Percentiles rank a stretch among this genome's conserved stretches.
phyloP scores from a whole-genome alignment of 2,113 vertebrate species.

The Acrocephalus kingi region DNA sequence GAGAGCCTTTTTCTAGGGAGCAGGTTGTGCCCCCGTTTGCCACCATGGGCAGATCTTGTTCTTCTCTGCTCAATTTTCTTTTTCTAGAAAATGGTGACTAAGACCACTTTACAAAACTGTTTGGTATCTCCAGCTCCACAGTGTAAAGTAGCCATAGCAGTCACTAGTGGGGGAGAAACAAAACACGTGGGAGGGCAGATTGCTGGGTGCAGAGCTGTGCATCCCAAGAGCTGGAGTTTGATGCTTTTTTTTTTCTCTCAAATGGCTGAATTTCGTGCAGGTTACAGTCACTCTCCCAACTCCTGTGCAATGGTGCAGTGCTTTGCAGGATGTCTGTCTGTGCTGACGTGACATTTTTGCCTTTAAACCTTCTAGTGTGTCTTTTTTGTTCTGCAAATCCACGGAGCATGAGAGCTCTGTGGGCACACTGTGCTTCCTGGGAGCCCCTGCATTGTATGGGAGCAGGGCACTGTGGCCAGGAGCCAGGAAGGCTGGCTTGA shows the following conservation, averaged over 20 bases:
- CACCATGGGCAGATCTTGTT: background rate
- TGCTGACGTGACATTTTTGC: background rate
- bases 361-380: background rate
- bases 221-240: background rate
- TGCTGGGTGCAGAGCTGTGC: background rate
- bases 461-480: background rate
- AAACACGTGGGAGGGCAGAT: background rate
- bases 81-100: background rate
- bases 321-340: background rate
- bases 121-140: background rate
- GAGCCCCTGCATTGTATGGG: background rate
- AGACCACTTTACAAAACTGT: background rate
- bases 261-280: background rate
- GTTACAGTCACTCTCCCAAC: background rate
- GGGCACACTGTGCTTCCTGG: background rate
- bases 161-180: background rate
- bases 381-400: background rate
- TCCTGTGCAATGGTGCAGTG: background rate
- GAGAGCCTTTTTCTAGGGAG: background rate
- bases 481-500: conserved; percentile 4
- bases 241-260: background rate
- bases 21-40: background rate
- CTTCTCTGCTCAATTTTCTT: background rate
- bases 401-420: accelerated
- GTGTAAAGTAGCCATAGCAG: background rate